Evolutionary conservation across 2,888 invertebrate species (phyloP).

Genomic region (Dolichopus griseipennis): DNA sequence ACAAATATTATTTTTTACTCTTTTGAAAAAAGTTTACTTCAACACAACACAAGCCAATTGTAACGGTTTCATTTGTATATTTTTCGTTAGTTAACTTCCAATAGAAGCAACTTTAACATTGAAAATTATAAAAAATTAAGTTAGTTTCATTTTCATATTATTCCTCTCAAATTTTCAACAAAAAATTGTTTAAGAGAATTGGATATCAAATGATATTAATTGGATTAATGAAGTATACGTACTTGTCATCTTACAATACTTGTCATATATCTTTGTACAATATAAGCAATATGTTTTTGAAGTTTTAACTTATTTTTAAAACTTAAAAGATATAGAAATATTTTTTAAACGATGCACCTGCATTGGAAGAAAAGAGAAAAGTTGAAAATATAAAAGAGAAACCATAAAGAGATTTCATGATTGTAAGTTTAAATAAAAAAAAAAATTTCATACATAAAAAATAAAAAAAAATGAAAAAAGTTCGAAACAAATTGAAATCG

Average conservation of each 20-base stretch:
- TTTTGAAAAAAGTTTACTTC: background rate
- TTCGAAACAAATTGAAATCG: background rate
- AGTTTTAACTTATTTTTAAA: no score
- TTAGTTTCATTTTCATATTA: background rate
- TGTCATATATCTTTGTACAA: no score
- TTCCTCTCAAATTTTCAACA: background rate
- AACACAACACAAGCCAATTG: background rate
- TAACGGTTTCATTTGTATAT: slow-evolving; percentile 3
- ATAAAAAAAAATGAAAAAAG: background rate
- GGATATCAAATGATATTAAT: background rate
- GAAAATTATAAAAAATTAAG: background rate
- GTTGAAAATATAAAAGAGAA: background rate
- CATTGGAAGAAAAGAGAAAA: no score
- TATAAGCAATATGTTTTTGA: no score
- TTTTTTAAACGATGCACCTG: no score
- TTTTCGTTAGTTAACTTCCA: background rate
- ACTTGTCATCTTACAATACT: no score
- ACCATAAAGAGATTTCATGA: background rate
- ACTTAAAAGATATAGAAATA: no score
- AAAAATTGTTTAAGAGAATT: background rate
- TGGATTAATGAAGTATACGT: background rate
- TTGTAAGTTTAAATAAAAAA: background rate
- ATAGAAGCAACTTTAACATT: background rate
- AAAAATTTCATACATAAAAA: background rate
- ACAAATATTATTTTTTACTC: background rate